These are phyloP conservation scores for Zelleria hepariella DNA, from an alignment of 2,888 invertebrate genomes.

Conservation along the genomic window DNA sequence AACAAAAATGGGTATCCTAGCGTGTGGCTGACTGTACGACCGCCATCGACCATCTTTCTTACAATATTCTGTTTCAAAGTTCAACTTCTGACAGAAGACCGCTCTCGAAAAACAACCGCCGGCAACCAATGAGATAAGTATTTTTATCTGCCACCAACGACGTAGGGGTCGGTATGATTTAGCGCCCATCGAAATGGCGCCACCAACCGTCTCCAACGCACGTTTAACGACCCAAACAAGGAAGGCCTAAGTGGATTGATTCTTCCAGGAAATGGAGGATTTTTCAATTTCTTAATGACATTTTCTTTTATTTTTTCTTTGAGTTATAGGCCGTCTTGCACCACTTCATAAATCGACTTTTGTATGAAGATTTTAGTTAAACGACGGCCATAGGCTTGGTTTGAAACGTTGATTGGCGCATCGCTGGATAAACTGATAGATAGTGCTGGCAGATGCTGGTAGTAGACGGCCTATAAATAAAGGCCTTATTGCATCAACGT, in stretches of 20 bases:
- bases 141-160: conserved; percentile 2
- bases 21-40: no score
- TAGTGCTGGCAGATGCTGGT: no score
- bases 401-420: no score
- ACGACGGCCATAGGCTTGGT: no score
- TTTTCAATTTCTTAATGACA: background rate
- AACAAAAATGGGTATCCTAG: no score
- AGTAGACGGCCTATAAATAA: no score
- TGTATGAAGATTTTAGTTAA: no score
- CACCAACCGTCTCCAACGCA: background rate
- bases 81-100: background rate
- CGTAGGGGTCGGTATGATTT: conserved; percentile 1
- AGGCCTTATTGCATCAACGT: no score
- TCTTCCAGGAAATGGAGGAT: background rate
- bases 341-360: no score
- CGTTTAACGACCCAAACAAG: background rate
- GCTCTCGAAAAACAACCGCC: background rate
- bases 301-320: background rate
- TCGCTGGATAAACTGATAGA: no score
- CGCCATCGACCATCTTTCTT: background rate
- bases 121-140: background rate
- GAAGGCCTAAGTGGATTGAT: background rate
- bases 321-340: background rate
- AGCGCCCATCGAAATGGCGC: background rate
- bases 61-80: background rate